Evolutionary conservation across 2,797 vertebrate species (phyloP).

Genomic region (Galago senegalensis): DNA sequence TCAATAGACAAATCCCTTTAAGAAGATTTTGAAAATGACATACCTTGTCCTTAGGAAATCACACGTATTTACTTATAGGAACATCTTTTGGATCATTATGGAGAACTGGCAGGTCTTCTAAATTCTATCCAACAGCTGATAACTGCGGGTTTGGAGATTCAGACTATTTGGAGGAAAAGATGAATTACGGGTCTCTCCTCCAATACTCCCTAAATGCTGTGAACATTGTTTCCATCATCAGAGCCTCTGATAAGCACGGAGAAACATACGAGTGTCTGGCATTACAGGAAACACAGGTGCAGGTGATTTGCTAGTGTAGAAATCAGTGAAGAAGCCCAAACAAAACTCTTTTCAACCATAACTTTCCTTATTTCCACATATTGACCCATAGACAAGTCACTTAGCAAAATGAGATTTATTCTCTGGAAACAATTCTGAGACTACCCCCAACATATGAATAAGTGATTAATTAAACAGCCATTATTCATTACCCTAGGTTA

Average conservation of each 20-base stretch:
- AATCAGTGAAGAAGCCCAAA: constrained; percentile 10
- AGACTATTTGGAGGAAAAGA: not conserved
- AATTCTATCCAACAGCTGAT: not conserved
- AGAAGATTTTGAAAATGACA: constrained; percentile 2
- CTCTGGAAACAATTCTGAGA: not conserved
- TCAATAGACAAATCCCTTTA: not conserved
- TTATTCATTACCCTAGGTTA: constrained; percentile 25
- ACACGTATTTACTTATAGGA: not conserved
- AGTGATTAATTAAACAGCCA: not conserved
- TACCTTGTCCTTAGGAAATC: not conserved
- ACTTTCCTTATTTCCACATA: not conserved
- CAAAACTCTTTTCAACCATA: not conserved
- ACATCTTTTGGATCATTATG: not conserved
- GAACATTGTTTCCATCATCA: not conserved
- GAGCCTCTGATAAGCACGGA: not conserved
- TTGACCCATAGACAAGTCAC: not conserved
- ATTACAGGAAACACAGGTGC: not conserved
- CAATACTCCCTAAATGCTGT: not conserved
- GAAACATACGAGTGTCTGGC: not conserved
- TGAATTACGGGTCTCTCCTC: not conserved
- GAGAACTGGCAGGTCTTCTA: not conserved
- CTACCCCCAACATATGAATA: not conserved
- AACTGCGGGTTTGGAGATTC: not conserved
- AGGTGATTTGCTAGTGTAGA: not conserved
- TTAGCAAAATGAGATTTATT: constrained; percentile 40